phyloP scores from a whole-genome alignment of 2,888 invertebrate species.

The Tetrapedia diversipes region DNA sequence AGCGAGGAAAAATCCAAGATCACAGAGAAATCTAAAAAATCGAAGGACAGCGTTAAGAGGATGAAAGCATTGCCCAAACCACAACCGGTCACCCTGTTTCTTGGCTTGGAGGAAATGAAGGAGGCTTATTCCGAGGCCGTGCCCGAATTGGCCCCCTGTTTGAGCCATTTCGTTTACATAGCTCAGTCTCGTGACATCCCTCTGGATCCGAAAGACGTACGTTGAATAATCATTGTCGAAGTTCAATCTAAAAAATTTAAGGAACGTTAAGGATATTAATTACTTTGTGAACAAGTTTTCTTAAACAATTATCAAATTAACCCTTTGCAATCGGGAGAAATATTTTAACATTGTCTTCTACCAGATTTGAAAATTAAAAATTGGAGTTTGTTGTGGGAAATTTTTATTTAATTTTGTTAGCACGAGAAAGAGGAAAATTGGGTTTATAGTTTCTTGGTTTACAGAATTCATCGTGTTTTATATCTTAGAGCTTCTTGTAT shows the following conservation, averaged over 20 bases:
- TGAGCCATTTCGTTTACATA: constrained; percentile 79
- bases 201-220: constrained; percentile 70
- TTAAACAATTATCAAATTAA: no score
- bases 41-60: constrained; percentile 21
- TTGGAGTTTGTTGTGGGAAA: no score
- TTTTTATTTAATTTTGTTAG: no score
- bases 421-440: no score
- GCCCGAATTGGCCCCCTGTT: constrained; percentile 78
- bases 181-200: constrained; percentile 81
- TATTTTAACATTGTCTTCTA: no score
- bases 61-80: constrained; percentile 33
- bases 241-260: not conserved
- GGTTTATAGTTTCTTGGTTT: no score
- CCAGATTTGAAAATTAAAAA: no score
- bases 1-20: constrained; percentile 17
- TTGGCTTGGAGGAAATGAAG: constrained; percentile 62
- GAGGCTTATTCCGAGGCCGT: constrained; percentile 61
- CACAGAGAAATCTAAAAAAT: constrained; percentile 1
- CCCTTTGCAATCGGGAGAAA: no score
- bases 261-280: not conserved
- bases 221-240: not conserved
- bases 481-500: no score
- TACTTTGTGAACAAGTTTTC: no score
- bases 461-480: no score
- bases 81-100: constrained; percentile 59